These are phyloP conservation scores for Polypedilum pembai DNA, from an alignment of 1,140 invertebrate genomes.

Conservation along the genomic window DNA sequence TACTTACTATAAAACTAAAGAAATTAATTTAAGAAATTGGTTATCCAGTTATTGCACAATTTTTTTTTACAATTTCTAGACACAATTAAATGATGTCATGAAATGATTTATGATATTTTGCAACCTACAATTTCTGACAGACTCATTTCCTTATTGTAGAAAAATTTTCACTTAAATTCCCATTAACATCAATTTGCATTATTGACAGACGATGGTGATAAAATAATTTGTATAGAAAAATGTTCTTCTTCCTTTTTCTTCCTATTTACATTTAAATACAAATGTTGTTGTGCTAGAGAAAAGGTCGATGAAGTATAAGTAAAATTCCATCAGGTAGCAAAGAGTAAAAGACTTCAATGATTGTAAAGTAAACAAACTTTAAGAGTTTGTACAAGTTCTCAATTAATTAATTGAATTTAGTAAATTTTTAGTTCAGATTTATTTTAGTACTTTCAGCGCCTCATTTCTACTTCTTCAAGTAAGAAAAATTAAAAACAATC, in stretches of 20 bases:
- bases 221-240: neutral
- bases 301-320: neutral
- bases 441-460: too few species aligned
- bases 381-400: neutral
- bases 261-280: neutral
- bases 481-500: neutral
- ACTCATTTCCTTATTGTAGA: neutral
- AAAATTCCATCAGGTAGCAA: neutral
- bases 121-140: neutral
- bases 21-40: neutral
- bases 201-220: neutral
- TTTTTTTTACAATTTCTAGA: too few species aligned
- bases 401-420: too few species aligned
- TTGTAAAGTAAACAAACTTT: neutral
- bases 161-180: neutral
- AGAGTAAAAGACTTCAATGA: neutral
- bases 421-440: too few species aligned
- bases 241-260: neutral
- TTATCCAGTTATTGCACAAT: neutral
- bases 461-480: neutral
- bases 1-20: neutral
- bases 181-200: neutral
- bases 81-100: neutral
- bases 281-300: neutral
- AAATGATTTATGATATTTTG: neutral